phyloP scores from a whole-genome alignment of 2,113 vertebrate genomes.

The Leucosticte australis region DNA sequence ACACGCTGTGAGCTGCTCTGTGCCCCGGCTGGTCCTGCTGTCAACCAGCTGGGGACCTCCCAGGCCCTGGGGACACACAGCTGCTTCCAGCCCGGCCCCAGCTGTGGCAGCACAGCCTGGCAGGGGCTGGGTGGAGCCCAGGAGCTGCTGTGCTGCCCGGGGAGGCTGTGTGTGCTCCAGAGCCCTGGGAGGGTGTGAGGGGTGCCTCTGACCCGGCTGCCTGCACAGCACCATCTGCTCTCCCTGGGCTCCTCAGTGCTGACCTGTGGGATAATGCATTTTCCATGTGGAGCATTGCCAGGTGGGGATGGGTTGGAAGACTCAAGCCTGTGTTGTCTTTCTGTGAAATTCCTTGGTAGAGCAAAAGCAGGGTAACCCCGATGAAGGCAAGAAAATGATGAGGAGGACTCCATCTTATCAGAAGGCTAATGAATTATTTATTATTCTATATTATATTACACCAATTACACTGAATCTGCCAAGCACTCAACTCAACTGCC shows the following conservation, averaged over 20 bases:
- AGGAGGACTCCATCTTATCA: too few relatives aligned
- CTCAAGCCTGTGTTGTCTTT: not conserved
- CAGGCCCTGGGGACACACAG: not conserved
- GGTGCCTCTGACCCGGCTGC: not conserved
- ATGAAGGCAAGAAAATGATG: too few relatives aligned
- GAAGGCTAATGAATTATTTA: too few relatives aligned
- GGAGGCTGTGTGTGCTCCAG: not conserved
- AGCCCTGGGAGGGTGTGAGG: rapidly evolving
- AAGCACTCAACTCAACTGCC: too few relatives aligned
- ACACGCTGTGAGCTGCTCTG: rapidly evolving
- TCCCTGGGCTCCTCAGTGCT: not conserved
- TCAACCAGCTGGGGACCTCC: not conserved
- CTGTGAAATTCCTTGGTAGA: not conserved
- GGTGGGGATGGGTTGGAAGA: not conserved
- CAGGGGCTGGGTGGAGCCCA: not conserved
- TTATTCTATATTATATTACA: too few relatives aligned
- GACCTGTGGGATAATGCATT: not conserved
- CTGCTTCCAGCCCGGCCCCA: not conserved
- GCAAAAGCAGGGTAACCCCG: too few relatives aligned
- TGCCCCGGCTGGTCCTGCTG: rapidly evolving
- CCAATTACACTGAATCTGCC: too few relatives aligned
- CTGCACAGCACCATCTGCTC: not conserved
- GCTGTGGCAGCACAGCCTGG: not conserved
- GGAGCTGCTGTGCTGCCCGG: not conserved
- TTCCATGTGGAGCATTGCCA: not conserved